Evolutionary conservation across 2,888 invertebrate genomes (phyloP), one percentile per base, ranked within the genome.

Genomic region (Folsomia candida): DNA sequence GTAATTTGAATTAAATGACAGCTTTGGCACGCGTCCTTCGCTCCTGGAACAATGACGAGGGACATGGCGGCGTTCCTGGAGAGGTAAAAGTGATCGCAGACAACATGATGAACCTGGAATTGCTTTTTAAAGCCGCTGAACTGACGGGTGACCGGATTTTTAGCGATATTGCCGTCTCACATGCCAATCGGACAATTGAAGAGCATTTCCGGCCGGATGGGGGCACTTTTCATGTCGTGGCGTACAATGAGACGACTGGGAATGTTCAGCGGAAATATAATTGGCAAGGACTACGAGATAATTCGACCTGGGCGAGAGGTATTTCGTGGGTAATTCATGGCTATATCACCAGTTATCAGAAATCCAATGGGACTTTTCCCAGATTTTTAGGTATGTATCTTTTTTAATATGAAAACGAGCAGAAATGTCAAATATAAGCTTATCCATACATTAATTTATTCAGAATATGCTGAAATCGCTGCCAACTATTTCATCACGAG

Each of bases 31-130:
- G 75, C 24, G 75, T 75, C 0, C 60, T 74, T 6, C 69, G 78
- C 9, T 78, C 78, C 1, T 79, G 79, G 79, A 72, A 75, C 57
- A 72, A 71, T n/a, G 54, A 69, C 26, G 70, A 70, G 6, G 54
- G 11, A 54, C 54, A 54, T 22, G 54, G 54, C 22, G 54, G 54
- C 54, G 54, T 54, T 54, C 54, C 54, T 9, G 77, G 73, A 9
- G 73, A 76, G 54, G 73, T 78, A 0, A 73, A 69, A 14, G 79
- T 79, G 2, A 79, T 79, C 20, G 70, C 76, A 0, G 79, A 79
- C 63, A 79, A 79, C 70, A 78, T 79, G 79, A 79, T 78, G 79
- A 79, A 79, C 62, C 68, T 78, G 1, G 77, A 79, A 25, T 71
- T 79, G 3, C 63, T 78, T 2, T 76, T 75, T 67, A 60, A 59